These are phyloP conservation scores for Apocheima hispidaria DNA, from an alignment of 2,888 invertebrate species.

Conservation along the genomic window DNA sequence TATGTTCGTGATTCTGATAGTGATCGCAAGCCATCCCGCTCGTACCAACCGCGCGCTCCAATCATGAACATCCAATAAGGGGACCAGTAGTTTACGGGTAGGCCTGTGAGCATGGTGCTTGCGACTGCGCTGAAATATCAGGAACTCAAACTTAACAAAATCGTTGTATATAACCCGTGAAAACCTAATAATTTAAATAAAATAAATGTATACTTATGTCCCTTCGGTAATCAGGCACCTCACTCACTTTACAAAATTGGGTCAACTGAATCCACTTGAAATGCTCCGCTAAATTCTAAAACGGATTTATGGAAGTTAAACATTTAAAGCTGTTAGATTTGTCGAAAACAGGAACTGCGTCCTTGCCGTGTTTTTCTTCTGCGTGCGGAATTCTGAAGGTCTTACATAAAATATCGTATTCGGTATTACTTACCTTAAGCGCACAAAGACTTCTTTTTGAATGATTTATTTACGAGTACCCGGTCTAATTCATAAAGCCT, in stretches of 20 bases:
- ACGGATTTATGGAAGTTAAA: slow-evolving; percentile 38
- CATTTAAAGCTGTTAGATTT: slow-evolving; percentile 27
- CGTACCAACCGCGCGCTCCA: no score
- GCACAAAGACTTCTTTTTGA: slow-evolving; percentile 8
- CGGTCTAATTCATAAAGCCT: no score
- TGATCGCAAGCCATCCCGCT: no score
- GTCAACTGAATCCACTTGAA: slow-evolving; percentile 58
- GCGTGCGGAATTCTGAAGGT: slow-evolving; percentile 20
- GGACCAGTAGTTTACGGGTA: no score
- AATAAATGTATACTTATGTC: not conserved
- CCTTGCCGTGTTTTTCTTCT: slow-evolving; percentile 26
- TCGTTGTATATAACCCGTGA: no score
- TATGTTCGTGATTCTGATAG: no score
- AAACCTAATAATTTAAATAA: not conserved
- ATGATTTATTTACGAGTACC: slow-evolving; percentile 9
- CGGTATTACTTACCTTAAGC: slow-evolving; percentile 9
- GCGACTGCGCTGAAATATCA: no score
- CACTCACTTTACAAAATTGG: slow-evolving; percentile 50
- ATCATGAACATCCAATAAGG: no score
- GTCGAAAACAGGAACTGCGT: slow-evolving; percentile 18
- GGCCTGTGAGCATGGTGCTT: no score
- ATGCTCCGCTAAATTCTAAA: slow-evolving; percentile 53
- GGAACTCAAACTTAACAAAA: no score
- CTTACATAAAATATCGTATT: slow-evolving; percentile 12
- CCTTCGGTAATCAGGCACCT: slow-evolving; percentile 27